Evolutionary conservation across 2,888 invertebrate genomes (phyloP).

Genomic region (Lepidocyrtinus sp.): DNA sequence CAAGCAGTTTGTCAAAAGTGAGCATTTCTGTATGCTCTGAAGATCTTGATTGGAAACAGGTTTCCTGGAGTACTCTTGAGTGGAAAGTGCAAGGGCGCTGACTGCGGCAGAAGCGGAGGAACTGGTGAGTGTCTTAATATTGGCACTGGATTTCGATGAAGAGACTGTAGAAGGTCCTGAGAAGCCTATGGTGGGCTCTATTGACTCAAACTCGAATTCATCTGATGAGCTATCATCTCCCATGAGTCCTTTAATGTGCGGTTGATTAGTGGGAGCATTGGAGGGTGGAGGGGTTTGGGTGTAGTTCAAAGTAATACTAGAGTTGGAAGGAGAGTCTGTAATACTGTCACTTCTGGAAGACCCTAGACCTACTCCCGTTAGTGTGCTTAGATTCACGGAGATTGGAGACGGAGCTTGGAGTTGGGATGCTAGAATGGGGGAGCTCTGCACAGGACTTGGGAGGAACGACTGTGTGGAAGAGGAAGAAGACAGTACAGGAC

Average conservation of each 20-base stretch:
- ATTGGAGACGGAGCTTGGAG: conserved; percentile 60
- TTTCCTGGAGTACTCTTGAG: background rate
- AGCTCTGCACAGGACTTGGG: conserved; percentile 63
- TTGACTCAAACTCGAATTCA: conserved; percentile 68
- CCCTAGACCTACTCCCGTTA: conserved; percentile 31
- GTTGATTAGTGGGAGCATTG: conserved; percentile 6
- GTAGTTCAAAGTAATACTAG: conserved; percentile 58
- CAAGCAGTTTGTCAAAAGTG: conserved; percentile 40
- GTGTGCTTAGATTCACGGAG: conserved; percentile 49
- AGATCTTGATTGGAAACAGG: conserved; percentile 45
- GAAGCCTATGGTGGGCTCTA: conserved; percentile 69
- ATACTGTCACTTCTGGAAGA: conserved; percentile 36
- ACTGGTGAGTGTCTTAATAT: background rate
- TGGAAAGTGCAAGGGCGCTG: background rate
- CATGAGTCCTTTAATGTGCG: conserved; percentile 27
- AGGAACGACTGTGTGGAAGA: conserved; percentile 33
- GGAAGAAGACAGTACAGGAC: conserved; percentile 38
- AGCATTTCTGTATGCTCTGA: conserved; percentile 47
- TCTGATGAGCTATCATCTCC: conserved; percentile 67
- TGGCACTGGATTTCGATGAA: conserved; percentile 12
- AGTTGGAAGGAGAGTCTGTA: conserved; percentile 34
- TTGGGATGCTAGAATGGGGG: conserved; percentile 69
- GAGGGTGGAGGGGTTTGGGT: conserved; percentile 24
- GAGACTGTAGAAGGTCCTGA: conserved; percentile 14
- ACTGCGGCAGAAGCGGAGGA: background rate